Evolutionary conservation across 2,113 vertebrate species (phyloP).

Genomic region (Bubo scandiacus): DNA sequence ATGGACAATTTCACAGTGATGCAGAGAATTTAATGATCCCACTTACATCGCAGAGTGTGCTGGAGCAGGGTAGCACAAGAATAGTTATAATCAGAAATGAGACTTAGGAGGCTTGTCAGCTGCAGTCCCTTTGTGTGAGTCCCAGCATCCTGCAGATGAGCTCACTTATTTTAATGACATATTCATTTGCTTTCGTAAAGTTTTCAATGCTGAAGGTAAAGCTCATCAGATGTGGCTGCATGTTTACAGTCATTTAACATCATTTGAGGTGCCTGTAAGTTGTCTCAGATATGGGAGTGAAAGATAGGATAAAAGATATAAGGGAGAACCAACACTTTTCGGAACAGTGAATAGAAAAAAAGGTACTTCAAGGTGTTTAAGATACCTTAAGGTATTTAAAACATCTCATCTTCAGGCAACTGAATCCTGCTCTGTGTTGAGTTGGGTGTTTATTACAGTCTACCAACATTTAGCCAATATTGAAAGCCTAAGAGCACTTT

Average conservation of each 20-base stretch:
- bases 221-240: neutral
- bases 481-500: neutral
- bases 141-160: neutral
- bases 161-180: neutral
- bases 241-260: neutral
- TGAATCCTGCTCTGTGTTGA: neutral
- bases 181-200: neutral
- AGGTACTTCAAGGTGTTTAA: neutral
- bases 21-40: neutral
- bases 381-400: neutral
- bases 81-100: neutral
- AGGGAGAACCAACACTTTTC: neutral
- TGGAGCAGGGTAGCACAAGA: neutral
- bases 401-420: neutral
- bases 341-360: neutral
- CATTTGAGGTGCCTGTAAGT: neutral
- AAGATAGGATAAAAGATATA: neutral
- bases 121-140: neutral
- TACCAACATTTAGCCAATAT: neutral
- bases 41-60: rapidly evolving
- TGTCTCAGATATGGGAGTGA: neutral
- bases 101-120: neutral
- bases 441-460: neutral
- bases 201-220: neutral
- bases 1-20: neutral